Evolutionary conservation across 2,797 vertebrate genomes (phyloP), one percentile per base, ranked within the genome.

Genomic region (Enteromius radiatus): DNA sequence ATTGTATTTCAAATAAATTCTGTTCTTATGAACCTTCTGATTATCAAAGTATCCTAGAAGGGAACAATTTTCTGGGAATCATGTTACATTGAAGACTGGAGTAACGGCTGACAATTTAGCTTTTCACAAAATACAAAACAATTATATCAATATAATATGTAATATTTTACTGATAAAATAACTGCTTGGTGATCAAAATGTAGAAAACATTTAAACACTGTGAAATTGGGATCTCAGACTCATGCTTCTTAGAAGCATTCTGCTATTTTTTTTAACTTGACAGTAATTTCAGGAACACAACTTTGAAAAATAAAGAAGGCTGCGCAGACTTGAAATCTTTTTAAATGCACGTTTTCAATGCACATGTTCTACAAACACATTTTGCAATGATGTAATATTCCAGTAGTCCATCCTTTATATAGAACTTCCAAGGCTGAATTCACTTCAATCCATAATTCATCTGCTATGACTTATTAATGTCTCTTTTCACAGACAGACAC

Each of bases 401-500:
- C 31, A 65, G 59, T 61, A 75, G 61, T 28, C 33, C 59, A 59
- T 82, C 38, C 56, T 76, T 76, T 54, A 68, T 28, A 74, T 64
- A 65, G 45, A 75, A 68, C 76, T 79, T 80, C 59, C 74, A 52
- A 76, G 17, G 15, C 56, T 73, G 69, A 84, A 77, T 71, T 84
- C 56, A 23, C 67, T 68, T 73, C 78, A 73, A 78, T 86, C 43
- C 67, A 81, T 86, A 90, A 92, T 92, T 84, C 43, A 71, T 85
- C 61, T 49, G 38, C 28, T 76, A 78, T 86, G 47, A 68, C 61
- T 80, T 80, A 83, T 76, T 82, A 74, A 81, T 79, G 15, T 71
- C 71, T 69, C 71, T 64, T 77, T 70, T 78, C 76, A 90, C 91
- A 92, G 92, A 86, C 89, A 87, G 54, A 69, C 28, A 84, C 33